phyloP scores from a whole-genome alignment of 2,888 invertebrate species.

The Chorisops tibialis region DNA sequence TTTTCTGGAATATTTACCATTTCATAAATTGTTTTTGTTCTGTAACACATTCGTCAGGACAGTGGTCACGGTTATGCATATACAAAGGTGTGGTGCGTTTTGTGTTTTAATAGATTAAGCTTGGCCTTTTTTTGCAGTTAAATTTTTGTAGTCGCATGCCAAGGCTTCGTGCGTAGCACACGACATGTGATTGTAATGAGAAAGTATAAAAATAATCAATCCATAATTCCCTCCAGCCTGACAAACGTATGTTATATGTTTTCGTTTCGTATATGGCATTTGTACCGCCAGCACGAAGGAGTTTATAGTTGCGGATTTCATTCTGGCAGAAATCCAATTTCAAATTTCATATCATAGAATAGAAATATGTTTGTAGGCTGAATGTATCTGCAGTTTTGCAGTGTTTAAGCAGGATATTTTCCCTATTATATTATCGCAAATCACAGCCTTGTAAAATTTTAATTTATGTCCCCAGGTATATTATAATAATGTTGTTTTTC shows the following conservation, averaged over 20 bases:
- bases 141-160: not conserved
- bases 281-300: not conserved
- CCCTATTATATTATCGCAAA: too few species aligned
- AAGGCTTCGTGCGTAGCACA: constrained; percentile 13
- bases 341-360: not conserved
- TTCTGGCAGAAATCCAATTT: constrained; percentile 21
- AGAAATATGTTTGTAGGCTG: too few species aligned
- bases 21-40: too few species aligned
- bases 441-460: too few species aligned
- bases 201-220: not conserved
- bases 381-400: too few species aligned
- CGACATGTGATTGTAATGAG: not conserved
- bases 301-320: constrained; percentile 23
- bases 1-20: too few species aligned
- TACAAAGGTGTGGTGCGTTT: constrained; percentile 6
- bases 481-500: too few species aligned
- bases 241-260: too few species aligned
- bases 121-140: not conserved
- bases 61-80: constrained; percentile 15
- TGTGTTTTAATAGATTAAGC: not conserved
- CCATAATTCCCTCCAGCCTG: not conserved
- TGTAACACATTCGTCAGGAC: too few species aligned
- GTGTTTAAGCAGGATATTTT: too few species aligned
- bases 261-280: not conserved
- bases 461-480: too few species aligned